Evolutionary conservation across 2,888 invertebrate genomes (phyloP).

Genomic region (Julus scandinavius): DNA sequence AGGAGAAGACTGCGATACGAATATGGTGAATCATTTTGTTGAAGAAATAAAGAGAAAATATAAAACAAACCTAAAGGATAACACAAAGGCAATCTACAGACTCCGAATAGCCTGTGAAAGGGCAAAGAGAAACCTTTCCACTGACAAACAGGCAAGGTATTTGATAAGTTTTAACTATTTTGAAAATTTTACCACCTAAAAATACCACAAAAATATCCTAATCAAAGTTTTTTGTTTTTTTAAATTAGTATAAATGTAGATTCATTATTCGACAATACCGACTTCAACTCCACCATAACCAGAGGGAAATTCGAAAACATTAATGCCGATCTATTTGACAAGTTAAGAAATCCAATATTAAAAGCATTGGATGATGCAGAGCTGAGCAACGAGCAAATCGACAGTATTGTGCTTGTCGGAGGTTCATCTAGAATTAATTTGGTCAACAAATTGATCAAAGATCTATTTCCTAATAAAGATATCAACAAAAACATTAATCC

Average conservation of each 20-base stretch:
- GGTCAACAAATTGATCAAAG: background rate
- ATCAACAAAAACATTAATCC: slow-evolving; percentile 57
- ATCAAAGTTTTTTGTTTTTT: too few species aligned
- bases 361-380: slow-evolving; percentile 96
- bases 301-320: slow-evolving; percentile 80
- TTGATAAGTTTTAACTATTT: too few species aligned
- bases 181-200: too few species aligned
- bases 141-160: too few species aligned
- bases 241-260: slow-evolving; percentile 59
- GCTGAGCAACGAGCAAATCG: slow-evolving; percentile 90
- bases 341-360: slow-evolving; percentile 91
- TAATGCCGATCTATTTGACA: slow-evolving; percentile 77
- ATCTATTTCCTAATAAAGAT: slow-evolving; percentile 74
- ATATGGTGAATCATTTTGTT: slow-evolving; percentile 98
- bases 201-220: too few species aligned
- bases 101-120: slow-evolving; percentile 96
- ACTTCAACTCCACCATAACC: slow-evolving; percentile 61
- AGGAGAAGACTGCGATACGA: slow-evolving; percentile 98
- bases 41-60: slow-evolving; percentile 98
- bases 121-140: slow-evolving; percentile 77
- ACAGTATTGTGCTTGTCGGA: slow-evolving; percentile 91
- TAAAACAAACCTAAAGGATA: slow-evolving; percentile 95
- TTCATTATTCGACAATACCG: slow-evolving; percentile 60
- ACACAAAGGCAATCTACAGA: slow-evolving; percentile 93
- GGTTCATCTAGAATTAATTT: slow-evolving; percentile 89